Base-by-base conservation (phyloP, 2,113 vertebrate species). In the Sylvilagus bachmani region DNA sequence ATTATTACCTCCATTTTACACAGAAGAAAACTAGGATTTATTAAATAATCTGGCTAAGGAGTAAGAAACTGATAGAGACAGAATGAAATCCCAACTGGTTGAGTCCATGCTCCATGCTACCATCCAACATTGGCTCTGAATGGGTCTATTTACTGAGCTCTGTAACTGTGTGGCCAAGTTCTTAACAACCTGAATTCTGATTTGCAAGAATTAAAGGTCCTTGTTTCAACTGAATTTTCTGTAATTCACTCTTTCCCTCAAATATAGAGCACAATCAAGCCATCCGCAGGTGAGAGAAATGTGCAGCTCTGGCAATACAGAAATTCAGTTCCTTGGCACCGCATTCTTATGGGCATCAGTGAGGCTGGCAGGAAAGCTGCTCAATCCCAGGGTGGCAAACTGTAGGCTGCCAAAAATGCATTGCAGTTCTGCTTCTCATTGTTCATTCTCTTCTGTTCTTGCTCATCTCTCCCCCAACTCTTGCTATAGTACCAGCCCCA, bases 321-420 rank as follows among this genome's bases (percentile, higher is more conserved):
- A 36, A n/a, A 49, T 49, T 7, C 62, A 6, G 0, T 25, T 24
- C 31, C 29, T 6, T 29, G 77, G 84, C 6, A 5, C 1, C 24
- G 21, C 25, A 0, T 21, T n/a, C 27, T 6, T 2, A 2, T 25
- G 0, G 0, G 62, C 12, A 24, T 44, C 2, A 33, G 33, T 2
- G 12, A 81, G 33, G 36, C 33, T 58, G 92, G 67, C 17, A 7
- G 10, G 31, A 19, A 21, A 1, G 13, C 5, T 25, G 9, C 61
- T 25, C 7, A 4, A 73, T 53, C 21, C 38, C 0, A 1, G 75
- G 78, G 12, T 13, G 10, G 64, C 44, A 11, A 17, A 81, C n/a
- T 5, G 1, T 27, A 19, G 33, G 33, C 38, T 79, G 0, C 36
- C 80, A 29, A 61, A 86, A n/a, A 3, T 8, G 2, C 3, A 1